phyloP scores from a whole-genome alignment of 2,888 invertebrate genomes.

The Cepaea hortensis region DNA sequence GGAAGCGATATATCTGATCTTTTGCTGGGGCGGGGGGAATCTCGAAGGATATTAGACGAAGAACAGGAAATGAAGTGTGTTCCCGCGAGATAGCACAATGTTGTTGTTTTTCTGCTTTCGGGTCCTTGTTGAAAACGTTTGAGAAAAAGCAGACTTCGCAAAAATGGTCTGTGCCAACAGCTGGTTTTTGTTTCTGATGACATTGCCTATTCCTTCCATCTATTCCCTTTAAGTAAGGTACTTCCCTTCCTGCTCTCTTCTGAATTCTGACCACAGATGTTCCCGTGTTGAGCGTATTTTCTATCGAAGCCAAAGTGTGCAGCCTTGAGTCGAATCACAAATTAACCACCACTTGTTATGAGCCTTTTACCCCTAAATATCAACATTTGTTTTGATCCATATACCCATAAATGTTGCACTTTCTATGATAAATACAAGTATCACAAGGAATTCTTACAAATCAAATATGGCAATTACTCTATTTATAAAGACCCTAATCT shows the following conservation, averaged over 20 bases:
- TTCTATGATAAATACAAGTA: not conserved
- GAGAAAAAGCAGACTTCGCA: slow-evolving; percentile 15
- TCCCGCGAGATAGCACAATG: slow-evolving; percentile 3
- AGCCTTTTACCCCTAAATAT: too few relatives aligned
- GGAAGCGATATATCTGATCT: not conserved
- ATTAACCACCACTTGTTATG: too few relatives aligned
- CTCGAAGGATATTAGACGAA: slow-evolving; percentile 14
- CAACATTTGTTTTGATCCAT: too few relatives aligned
- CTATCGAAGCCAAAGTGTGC: too few relatives aligned
- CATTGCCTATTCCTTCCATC: too few relatives aligned
- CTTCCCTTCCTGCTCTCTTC: too few relatives aligned
- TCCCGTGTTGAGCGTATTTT: too few relatives aligned
- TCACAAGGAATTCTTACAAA: slow-evolving; percentile 1
- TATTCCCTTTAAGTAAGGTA: too few relatives aligned
- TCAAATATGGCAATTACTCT: slow-evolving; percentile 20
- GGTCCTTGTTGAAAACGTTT: slow-evolving; percentile 9
- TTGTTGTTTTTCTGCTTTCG: not conserved
- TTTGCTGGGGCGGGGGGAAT: not conserved
- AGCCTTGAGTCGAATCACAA: too few relatives aligned
- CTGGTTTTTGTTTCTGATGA: too few relatives aligned
- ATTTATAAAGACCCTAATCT: slow-evolving; percentile 16
- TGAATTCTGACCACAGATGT: too few relatives aligned
- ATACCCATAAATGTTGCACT: too few relatives aligned
- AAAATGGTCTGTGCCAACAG: not conserved
- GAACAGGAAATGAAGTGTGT: slow-evolving; percentile 37